Base-by-base conservation (phyloP, 2,888 invertebrate species). In the Epirrhoe tristata region DNA sequence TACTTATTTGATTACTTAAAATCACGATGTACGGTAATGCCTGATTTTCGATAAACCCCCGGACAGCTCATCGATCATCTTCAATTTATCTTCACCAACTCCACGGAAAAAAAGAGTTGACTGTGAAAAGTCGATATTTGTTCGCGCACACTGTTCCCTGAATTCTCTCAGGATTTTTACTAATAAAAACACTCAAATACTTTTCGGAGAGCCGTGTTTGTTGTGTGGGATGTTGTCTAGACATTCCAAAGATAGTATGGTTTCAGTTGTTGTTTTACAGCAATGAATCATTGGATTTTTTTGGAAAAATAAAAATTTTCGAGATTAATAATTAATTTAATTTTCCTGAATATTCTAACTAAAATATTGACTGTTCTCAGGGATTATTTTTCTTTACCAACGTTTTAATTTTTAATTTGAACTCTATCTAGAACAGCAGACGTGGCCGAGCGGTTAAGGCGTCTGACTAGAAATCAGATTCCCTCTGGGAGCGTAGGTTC, bases 401-500 rank as follows among this genome's bases (percentile, higher is more conserved):
- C n/a, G 24, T 24, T 24, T 24, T 12, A 43, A 1, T 43, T 43
- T 14, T 54, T 7, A 53, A 57, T n/a, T 14, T 57, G 32, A 57
- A 17, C 46, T 51, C 17, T 2, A 1, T 6, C 50, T 1, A 2
- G 8, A 24, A 10, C 6, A 67, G 96, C 95, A 95, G 96, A 95
- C 96, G 95, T 96, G 96, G 96, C 96, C 96, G 96, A 96, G 96
- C 95, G 96, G 96, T 96, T 96, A 96, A 96, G 96, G 96, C 96
- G 96, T 96, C 96, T 96, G 96, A 96, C 96, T 96, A 95, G 96
- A 96, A 96, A 96, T 96, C 95, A 95, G 96, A 96, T 96, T 96
- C 96, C 96, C 96, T 96, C 96, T 96, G 96, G 96, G 96, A 96
- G 96, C 96, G 96, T 96, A 96, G 96, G 96, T 96, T 96, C 96